Conservation (phyloP, 2,113 vertebrate species). For the Toxotes jaculatrix region DNA sequence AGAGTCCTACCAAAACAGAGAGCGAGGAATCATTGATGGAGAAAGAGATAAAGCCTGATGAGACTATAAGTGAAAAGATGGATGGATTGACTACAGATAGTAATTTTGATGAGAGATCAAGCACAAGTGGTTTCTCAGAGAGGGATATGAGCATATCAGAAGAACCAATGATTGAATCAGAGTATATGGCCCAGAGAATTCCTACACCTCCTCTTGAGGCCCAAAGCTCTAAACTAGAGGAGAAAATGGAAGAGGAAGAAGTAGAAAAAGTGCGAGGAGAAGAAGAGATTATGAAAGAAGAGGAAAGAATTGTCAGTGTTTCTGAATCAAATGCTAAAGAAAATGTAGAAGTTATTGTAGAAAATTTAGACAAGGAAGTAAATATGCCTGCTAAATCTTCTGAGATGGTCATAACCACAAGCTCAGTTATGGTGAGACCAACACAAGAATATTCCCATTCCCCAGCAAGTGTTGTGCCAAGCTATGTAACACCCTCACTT, state of each 20-base stretch:
- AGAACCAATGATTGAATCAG: slow-evolving; percentile 75
- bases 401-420: slow-evolving; percentile 76
- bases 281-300: slow-evolving; percentile 68
- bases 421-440: slow-evolving; percentile 68
- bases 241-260: slow-evolving; percentile 68
- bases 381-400: slow-evolving; percentile 55
- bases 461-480: slow-evolving; percentile 57
- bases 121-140: slow-evolving; percentile 78
- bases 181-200: slow-evolving; percentile 62
- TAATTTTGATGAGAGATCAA: slow-evolving; percentile 78
- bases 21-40: slow-evolving; percentile 72
- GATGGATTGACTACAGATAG: slow-evolving; percentile 69
- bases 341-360: slow-evolving; percentile 44
- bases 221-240: slow-evolving; percentile 65
- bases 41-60: slow-evolving; percentile 68
- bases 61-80: slow-evolving; percentile 69
- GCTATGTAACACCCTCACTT: slow-evolving; percentile 64
- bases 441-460: slow-evolving; percentile 57
- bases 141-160: slow-evolving; percentile 82
- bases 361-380: slow-evolving; percentile 52
- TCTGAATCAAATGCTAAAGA: slow-evolving; percentile 54
- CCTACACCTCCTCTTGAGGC: slow-evolving; percentile 57
- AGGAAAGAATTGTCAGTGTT: slow-evolving; percentile 34
- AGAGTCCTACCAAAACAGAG: slow-evolving; percentile 72
- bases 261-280: slow-evolving; percentile 55